phyloP scores from a whole-genome alignment of 1,140 invertebrate species.

The Parapsyche elsis region DNA sequence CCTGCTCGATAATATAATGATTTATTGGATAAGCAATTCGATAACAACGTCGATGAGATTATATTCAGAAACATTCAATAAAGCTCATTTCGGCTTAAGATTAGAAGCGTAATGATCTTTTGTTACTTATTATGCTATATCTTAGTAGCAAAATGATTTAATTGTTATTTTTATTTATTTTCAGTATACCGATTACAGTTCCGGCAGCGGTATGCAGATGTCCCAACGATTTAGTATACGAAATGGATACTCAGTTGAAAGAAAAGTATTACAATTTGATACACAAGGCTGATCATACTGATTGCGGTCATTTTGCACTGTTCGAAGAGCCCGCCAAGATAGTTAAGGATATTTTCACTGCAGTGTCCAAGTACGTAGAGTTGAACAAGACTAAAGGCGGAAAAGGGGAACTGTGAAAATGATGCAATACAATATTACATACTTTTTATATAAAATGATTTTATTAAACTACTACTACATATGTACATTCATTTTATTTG shows the following conservation, averaged over 20 bases:
- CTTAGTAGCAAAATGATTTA: background rate
- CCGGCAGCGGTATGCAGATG: conserved; percentile 68
- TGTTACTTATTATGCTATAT: conserved; percentile 1
- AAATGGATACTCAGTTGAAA: conserved; percentile 69
- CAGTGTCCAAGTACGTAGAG: conserved; percentile 58
- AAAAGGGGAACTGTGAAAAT: conserved; percentile 6
- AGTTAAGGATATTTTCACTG: conserved; percentile 70
- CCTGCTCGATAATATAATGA: conserved; percentile 80
- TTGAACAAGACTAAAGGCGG: background rate
- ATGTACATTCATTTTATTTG: too few relatives aligned
- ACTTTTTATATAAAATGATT: too few relatives aligned
- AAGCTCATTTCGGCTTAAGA: conserved; percentile 57
- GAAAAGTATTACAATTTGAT: conserved; percentile 73
- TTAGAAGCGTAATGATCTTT: conserved; percentile 61
- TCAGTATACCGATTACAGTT: conserved; percentile 61
- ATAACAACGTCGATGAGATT: conserved; percentile 76
- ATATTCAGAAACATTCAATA: conserved; percentile 71
- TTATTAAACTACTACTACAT: too few relatives aligned
- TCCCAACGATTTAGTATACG: conserved; percentile 71
- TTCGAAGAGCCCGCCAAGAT: conserved; percentile 80
- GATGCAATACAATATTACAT: background rate
- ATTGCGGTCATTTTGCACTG: conserved; percentile 88
- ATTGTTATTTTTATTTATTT: conserved; percentile 15
- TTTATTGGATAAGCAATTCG: conserved; percentile 79
- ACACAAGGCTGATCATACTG: conserved; percentile 69